Evolutionary conservation across 2,113 vertebrate species (phyloP), one percentile per base, ranked within the genome.

Genomic region (Mustelus asterias): DNA sequence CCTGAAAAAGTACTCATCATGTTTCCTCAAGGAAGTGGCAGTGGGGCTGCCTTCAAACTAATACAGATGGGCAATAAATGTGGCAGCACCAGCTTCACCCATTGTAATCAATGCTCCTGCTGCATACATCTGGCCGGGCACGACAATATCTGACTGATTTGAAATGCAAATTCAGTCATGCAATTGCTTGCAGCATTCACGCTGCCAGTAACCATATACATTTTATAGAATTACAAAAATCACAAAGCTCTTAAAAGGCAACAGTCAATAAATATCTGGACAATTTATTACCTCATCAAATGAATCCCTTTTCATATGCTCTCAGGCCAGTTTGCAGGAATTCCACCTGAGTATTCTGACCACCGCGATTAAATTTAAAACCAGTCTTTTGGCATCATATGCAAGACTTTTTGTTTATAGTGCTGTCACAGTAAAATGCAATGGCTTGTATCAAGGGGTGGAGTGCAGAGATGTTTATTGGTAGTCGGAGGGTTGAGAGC

Each of bases 181-280:
- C 92, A 24, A 94, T 70, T 70, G 24, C 63, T 48, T 70, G 41
- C 37, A 48, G 60, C n/a, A 67, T 67, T 63, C 14, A 70, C 29
- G 37, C 65, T 44, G n/a, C 10, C 26, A 13, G 37, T 67, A 94
- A 70, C 93, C 44, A 37, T 8, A 70, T 48, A 29, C 93, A 94
- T 48, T 94, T 94, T 94, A 94, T 37, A 94, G 9, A 69, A 70
- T 93, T 18, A 41, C 37, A 94, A 89, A 89, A 58, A 24, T 37
- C 60, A 67, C 14, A 58, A 90, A 41, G 33, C 54, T 7, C 18
- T 69, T 63, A n/a, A 65, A 18, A 60, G 60, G 24, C n/a, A 92
- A 92, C 6, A 33, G 92, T 94, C 60, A 41, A 94, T 94, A 94
- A 94, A 94, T 94, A 89, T 48, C 24, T 58, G 26, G 26, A 92